Evolutionary conservation across 2,113 vertebrate genomes (phyloP).

Genomic region (Canis aureus): DNA sequence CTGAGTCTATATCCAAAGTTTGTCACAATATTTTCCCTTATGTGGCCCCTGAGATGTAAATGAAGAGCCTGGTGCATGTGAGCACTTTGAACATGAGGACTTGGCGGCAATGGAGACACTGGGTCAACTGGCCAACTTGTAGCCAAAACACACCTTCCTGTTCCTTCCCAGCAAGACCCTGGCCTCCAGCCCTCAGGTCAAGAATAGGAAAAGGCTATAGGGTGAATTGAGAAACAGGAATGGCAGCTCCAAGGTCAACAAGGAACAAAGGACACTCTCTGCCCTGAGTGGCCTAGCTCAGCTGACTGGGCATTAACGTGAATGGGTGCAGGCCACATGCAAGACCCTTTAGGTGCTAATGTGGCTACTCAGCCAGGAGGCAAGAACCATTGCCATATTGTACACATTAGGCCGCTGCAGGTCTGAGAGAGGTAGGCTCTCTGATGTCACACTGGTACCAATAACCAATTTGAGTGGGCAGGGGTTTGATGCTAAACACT

Average conservation of each 20-base stretch:
- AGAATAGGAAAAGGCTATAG: not conserved
- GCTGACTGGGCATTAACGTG: not conserved
- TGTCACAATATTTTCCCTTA: not conserved
- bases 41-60: not conserved
- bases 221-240: not conserved
- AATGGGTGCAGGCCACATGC: not conserved
- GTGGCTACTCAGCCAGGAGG: not conserved
- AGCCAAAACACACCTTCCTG: not conserved
- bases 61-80: not conserved
- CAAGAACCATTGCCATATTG: not conserved
- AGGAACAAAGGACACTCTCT: not conserved
- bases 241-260: not conserved
- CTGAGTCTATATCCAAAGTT: slow-evolving; percentile 3
- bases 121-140: not conserved
- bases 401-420: not conserved
- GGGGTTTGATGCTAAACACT: not conserved
- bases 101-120: not conserved
- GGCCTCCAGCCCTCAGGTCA: not conserved
- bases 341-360: not conserved
- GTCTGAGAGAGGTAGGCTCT: not conserved
- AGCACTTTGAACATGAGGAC: not conserved
- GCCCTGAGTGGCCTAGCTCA: not conserved
- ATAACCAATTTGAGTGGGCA: not conserved
- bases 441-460: not conserved
- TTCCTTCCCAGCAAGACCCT: not conserved